phyloP scores from a whole-genome alignment of 2,113 vertebrate species.

The Eubucco bourcierii region DNA sequence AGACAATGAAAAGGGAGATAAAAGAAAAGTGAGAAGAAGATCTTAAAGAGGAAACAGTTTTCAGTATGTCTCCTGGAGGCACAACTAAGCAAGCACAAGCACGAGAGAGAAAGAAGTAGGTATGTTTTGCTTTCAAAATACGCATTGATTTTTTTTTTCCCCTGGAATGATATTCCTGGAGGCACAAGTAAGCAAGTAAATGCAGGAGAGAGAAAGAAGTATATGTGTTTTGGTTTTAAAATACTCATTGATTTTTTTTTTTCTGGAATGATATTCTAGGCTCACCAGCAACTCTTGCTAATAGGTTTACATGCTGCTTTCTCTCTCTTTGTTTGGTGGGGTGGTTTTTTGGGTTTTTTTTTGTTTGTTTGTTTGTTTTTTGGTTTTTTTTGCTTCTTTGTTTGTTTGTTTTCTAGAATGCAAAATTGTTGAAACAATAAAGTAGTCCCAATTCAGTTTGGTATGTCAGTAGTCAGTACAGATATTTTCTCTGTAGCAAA shows the following conservation, averaged over 20 bases:
- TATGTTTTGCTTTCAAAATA: background rate
- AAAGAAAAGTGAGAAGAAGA: background rate
- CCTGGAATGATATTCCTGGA: background rate
- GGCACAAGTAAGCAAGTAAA: background rate
- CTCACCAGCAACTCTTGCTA: background rate
- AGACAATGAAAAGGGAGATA: background rate
- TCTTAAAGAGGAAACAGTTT: background rate
- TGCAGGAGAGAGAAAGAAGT: background rate
- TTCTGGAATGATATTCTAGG: background rate
- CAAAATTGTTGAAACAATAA: background rate
- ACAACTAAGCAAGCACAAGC: background rate
- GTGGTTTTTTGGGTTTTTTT: no score
- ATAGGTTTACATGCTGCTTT: background rate
- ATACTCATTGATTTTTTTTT: background rate
- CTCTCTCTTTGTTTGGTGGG: background rate
- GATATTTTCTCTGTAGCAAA: background rate
- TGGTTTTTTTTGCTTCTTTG: no score
- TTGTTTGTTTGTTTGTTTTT: background rate
- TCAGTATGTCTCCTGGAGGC: background rate
- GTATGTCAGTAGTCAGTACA: background rate
- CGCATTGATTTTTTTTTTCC: background rate
- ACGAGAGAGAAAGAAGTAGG: background rate
- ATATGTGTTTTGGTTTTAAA: background rate
- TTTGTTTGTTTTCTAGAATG: background rate
- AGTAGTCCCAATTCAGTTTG: background rate